These are phyloP conservation scores for Parascotia fuliginaria DNA, from an alignment of 2,888 invertebrate genomes.

Conservation along the genomic window DNA sequence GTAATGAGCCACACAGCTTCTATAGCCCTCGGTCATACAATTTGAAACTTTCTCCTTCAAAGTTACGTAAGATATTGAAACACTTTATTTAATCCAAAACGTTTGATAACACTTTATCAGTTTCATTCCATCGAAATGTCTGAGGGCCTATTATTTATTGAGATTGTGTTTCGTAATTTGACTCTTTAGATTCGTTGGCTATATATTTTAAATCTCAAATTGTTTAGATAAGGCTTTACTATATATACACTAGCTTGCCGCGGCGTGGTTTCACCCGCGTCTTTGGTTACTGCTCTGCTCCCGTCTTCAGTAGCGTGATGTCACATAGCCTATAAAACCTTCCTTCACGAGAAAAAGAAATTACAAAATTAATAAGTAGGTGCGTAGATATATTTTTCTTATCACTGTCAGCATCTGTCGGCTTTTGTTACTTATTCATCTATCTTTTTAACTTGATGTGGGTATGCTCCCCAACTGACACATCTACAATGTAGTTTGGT, in stretches of 20 bases:
- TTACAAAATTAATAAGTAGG: too few species aligned
- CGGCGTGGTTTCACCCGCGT: too few species aligned
- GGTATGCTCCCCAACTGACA: neutral
- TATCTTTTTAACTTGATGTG: constrained; percentile 1
- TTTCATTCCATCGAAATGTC: constrained; percentile 27
- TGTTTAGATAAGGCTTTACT: neutral
- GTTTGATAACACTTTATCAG: constrained; percentile 36
- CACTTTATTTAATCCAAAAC: constrained; percentile 22
- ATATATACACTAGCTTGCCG: too few species aligned
- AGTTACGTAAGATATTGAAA: constrained; percentile 33
- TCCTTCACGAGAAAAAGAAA: too few species aligned
- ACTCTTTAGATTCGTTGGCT: neutral
- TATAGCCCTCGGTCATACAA: constrained; percentile 29
- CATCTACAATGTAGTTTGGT: too few species aligned
- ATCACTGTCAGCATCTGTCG: constrained; percentile 1
- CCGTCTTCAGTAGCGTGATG: too few species aligned
- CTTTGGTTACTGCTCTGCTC: too few species aligned
- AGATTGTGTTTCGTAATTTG: constrained; percentile 18
- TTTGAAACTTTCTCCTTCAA: constrained; percentile 43
- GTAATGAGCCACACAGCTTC: constrained; percentile 23
- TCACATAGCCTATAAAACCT: too few species aligned
- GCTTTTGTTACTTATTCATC: neutral
- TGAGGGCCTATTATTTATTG: constrained; percentile 13
- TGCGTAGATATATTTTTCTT: neutral
- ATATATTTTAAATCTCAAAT: neutral